Percentiles rank a stretch among this genome's conserved stretches.
These are phyloP conservation scores for Rapana venosa DNA, from an alignment of 2,888 invertebrate genomes.

Conservation along the genomic window DNA sequence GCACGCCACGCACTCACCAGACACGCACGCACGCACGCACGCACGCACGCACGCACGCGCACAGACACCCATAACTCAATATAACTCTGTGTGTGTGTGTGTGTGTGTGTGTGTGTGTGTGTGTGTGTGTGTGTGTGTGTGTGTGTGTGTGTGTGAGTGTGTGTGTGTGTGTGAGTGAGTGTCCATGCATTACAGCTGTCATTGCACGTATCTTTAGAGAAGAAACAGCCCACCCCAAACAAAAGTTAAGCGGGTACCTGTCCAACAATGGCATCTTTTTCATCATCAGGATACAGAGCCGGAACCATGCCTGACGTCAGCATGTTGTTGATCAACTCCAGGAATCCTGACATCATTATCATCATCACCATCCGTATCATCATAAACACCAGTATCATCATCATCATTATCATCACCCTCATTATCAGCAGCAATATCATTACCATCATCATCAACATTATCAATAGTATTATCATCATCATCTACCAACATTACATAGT, in stretches of 20 bases:
- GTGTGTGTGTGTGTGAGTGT: neutral
- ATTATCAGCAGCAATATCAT: too few relatives aligned
- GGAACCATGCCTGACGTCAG: conserved; percentile 91
- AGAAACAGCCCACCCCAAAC: neutral
- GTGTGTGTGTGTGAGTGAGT: neutral
- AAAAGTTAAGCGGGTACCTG: conserved; percentile 76
- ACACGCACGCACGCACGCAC: too few relatives aligned
- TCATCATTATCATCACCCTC: too few relatives aligned
- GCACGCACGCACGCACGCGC: too few relatives aligned
- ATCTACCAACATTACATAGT: too few relatives aligned
- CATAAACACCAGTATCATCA: too few relatives aligned
- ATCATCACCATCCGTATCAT: too few relatives aligned
- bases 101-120: neutral
- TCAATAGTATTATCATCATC: too few relatives aligned
- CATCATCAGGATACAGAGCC: conserved; percentile 90
- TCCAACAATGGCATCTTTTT: conserved; percentile 88
- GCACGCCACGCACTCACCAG: neutral
- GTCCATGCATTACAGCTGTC: neutral
- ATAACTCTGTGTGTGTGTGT: neutral
- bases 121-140: neutral
- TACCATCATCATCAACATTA: too few relatives aligned
- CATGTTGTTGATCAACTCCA: conserved; percentile 93
- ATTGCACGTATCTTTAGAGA: neutral
- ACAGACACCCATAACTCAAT: too few relatives aligned
- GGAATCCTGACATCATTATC: conserved; percentile 80